Conservation (phyloP, 2,888 invertebrate genomes). For the Tetanocera ferruginea region DNA sequence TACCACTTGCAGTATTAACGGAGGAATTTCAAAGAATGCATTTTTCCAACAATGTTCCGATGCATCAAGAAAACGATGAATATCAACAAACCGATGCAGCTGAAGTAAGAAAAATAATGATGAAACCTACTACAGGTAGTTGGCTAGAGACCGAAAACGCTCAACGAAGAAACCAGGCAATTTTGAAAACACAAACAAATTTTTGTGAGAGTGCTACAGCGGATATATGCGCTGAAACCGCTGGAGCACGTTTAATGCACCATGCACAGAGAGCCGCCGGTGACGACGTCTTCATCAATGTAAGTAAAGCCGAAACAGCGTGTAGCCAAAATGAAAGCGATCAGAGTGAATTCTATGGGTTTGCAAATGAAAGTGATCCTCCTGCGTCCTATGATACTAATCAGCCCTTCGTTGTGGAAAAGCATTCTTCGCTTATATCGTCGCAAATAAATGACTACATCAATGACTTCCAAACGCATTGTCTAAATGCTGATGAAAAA, state of each 20-base stretch:
- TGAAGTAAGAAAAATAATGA: neutral
- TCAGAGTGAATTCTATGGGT: conserved; percentile 43
- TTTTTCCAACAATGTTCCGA: conserved; percentile 35
- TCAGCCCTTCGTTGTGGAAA: neutral
- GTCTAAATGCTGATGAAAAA: conserved; percentile 46
- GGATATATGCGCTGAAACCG: conserved; percentile 58
- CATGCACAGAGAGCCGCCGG: neutral
- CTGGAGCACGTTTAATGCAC: conserved; percentile 53
- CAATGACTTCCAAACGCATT: conserved; percentile 61
- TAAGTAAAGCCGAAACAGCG: conserved; percentile 2
- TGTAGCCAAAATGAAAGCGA: conserved; percentile 36
- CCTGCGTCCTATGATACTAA: neutral
- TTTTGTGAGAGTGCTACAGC: conserved; percentile 61
- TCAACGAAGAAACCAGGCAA: neutral
- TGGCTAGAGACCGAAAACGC: conserved; percentile 1
- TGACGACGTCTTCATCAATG: conserved; percentile 52
- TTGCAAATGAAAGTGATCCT: conserved; percentile 35
- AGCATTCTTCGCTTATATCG: neutral
- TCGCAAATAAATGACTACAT: conserved; percentile 58
- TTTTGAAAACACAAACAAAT: conserved; percentile 42
- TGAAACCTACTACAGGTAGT: neutral
- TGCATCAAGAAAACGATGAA: neutral
- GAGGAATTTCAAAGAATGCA: conserved; percentile 47
- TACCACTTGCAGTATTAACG: conserved; percentile 45
- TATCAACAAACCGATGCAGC: neutral